A percentile compares a stretch with the other conserved stretches of the same genome.
Conservation (phyloP, 2,888 invertebrate genomes). For the Drosophila antonietae region DNA sequence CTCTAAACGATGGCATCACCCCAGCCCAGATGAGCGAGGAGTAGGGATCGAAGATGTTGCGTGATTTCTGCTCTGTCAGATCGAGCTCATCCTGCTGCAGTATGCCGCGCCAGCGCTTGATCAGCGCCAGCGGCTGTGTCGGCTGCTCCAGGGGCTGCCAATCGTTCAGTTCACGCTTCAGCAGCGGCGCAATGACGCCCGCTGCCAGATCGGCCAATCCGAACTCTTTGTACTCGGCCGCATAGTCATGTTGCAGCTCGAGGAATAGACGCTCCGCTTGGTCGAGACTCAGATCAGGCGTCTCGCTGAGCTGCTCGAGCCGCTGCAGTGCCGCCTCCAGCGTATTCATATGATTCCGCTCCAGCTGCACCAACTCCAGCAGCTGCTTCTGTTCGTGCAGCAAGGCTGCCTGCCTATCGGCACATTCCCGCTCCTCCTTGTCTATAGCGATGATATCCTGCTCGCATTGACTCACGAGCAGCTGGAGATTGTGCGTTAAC, state of each 20-base stretch:
- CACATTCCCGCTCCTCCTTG: constrained; percentile 90
- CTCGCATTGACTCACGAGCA: constrained; percentile 96
- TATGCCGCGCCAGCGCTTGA: constrained; percentile 90
- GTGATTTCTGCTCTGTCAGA: constrained; percentile 63
- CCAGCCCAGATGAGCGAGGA: constrained; percentile 94
- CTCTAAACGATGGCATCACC: constrained; percentile 92
- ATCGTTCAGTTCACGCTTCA: constrained; percentile 89
- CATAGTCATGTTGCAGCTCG: constrained; percentile 87
- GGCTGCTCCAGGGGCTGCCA: constrained; percentile 93
- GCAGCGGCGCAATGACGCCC: constrained; percentile 92
- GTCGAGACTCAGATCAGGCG: constrained; percentile 82
- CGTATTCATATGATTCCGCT: constrained; percentile 89
- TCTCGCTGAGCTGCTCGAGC: constrained; percentile 86
- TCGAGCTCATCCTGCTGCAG: constrained; percentile 79
- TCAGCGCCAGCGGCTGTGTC: constrained; percentile 87
- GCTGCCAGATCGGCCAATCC: constrained; percentile 93
- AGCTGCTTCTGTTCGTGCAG: constrained; percentile 92
- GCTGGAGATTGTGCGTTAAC: constrained; percentile 95
- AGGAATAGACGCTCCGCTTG: constrained; percentile 84
- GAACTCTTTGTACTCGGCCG: constrained; percentile 92
- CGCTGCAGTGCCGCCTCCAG: constrained; percentile 89
- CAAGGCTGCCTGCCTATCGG: constrained; percentile 91
- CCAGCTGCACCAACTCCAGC: constrained; percentile 88
- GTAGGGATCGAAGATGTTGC: constrained; percentile 87
- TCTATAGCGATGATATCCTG: constrained; percentile 96